Percentiles rank a stretch among this genome's conserved stretches.
Conservation (phyloP, 2,888 invertebrate genomes). For the Tubulanus polymorphus region DNA sequence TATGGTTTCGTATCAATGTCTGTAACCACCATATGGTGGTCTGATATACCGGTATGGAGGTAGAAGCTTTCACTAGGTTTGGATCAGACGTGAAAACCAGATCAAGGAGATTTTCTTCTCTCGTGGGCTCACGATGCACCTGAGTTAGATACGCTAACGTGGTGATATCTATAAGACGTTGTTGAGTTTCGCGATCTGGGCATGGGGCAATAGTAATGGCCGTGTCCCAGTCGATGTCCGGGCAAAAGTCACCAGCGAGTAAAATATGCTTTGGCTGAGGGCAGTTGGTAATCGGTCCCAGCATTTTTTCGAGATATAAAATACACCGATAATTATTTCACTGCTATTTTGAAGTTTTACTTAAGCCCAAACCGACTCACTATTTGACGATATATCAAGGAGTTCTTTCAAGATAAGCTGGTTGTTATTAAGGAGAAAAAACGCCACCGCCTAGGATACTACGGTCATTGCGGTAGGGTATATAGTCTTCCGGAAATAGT, state of each 20-base stretch:
- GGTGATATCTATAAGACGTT: neutral
- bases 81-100: conserved; percentile 1
- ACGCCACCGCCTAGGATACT: conserved; percentile 4
- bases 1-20: neutral
- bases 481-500: neutral
- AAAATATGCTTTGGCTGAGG: neutral
- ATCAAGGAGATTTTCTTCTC: neutral
- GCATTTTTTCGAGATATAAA: neutral
- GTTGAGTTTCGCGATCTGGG: neutral
- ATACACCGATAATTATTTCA: neutral
- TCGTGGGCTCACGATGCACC: neutral
- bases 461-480: neutral
- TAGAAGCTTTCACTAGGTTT: neutral
- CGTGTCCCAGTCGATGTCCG: conserved; percentile 2
- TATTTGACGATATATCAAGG: neutral
- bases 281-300: neutral
- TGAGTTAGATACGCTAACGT: neutral
- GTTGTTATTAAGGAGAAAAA: neutral
- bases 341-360: neutral
- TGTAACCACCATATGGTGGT: conserved; percentile 6
- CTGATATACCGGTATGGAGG: conserved; percentile 3
- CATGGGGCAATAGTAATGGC: neutral
- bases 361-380: neutral
- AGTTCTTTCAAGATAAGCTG: neutral
- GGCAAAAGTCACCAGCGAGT: neutral